Percentiles rank a stretch among this genome's conserved stretches.
phyloP scores from a whole-genome alignment of 2,888 invertebrate genomes.

The Malthinus flaveolus region DNA sequence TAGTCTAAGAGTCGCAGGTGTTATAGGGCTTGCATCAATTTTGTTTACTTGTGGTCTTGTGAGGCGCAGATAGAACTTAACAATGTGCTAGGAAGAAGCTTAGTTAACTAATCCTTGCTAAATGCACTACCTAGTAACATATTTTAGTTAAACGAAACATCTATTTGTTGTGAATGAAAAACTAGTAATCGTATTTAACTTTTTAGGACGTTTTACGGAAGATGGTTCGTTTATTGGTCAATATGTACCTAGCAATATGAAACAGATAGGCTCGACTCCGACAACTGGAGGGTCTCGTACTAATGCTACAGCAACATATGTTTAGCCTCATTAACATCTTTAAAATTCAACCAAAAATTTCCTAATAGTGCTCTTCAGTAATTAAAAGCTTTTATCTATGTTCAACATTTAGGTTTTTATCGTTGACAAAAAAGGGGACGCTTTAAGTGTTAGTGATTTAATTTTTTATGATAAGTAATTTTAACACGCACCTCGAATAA shows the following conservation, averaged over 20 bases:
- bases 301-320: slow-evolving; percentile 67
- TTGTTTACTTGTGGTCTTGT: no score
- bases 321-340: slow-evolving; percentile 53
- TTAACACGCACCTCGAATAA: slow-evolving; percentile 5
- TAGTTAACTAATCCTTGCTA: no score
- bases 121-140: no score
- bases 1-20: no score
- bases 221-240: slow-evolving; percentile 98
- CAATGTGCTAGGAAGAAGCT: no score
- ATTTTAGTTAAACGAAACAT: no score
- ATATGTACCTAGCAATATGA: slow-evolving; percentile 84
- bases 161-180: no score
- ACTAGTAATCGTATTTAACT: background rate
- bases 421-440: background rate
- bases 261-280: slow-evolving; percentile 60
- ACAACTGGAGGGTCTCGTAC: slow-evolving; percentile 53
- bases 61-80: no score
- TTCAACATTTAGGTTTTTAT: slow-evolving; percentile 6
- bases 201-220: slow-evolving; percentile 89
- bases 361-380: slow-evolving; percentile 20
- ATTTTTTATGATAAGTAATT: slow-evolving; percentile 1
- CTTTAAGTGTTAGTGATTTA: slow-evolving; percentile 23
- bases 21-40: no score
- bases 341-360: slow-evolving; percentile 25
- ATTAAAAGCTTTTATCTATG: slow-evolving; percentile 18